Base-by-base conservation (phyloP, 1,140 invertebrate genomes). In the Leucophenga varia region DNA sequence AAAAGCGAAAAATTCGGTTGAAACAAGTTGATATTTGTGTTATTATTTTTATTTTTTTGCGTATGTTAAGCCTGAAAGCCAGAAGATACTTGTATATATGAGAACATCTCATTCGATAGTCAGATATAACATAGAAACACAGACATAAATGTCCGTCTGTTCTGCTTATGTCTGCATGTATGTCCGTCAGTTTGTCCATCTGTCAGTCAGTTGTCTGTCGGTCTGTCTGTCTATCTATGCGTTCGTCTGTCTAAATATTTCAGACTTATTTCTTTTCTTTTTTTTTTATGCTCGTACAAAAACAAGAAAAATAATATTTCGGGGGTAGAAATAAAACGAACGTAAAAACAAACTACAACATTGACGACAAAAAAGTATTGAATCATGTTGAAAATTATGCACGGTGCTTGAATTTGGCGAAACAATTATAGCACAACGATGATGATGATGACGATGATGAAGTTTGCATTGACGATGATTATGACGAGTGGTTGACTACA, bases 341-440 rank as follows among this genome's bases (percentile, higher is more conserved):
- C 5, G 22, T 6, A 25, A 25, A 25, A 25, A 25, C 5, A 25
- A 25, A 25, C 10, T 5, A 25, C 5, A 25, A 25, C 22, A 25
- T 10, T 25, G 22, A 25, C 55, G 56, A 39, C 44, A 46, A 49
- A 59, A 64, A 63, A 63, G 64, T 67, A 67, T 67, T 67, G 63
- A 67, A 67, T 67, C 63, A 67, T 67, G 63, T 67, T 67, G 56
- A 50, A 59, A 61, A 67, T 67, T 67, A 67, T 67, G 61, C 63
- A 67, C 56, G 63, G 56, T 59, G 67, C 63, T 67, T 67, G 56
- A 67, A 67, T 68, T 67, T 67, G 63, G 63, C 63, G 63, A 67
- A 67, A 67, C 63, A 67, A 67, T 67, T 67, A 67, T 65, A 61
- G 49, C 45, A 49, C 46, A n/a, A n/a, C n/a, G n/a, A n/a, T n/a